These are phyloP conservation scores for Ceyx cyanopectus DNA, from an alignment of 2,113 vertebrate species.

Conservation along the genomic window DNA sequence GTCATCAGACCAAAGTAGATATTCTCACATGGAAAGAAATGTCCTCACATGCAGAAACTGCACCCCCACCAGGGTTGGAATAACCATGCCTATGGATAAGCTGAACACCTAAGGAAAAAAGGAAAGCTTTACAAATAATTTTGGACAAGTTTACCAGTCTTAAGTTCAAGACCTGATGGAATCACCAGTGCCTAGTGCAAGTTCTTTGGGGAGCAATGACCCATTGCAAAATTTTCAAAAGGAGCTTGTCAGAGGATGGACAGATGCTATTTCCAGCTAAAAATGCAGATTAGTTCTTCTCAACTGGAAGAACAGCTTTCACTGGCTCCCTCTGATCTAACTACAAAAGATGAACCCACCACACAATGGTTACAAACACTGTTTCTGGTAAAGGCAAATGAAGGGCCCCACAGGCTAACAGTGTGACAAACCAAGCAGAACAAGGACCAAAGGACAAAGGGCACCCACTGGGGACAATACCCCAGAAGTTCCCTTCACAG, in stretches of 20 bases:
- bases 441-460: background rate
- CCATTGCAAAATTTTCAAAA: background rate
- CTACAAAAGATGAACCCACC: background rate
- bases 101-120: background rate
- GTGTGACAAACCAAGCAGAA: background rate
- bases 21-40: background rate
- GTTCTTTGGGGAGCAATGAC: background rate
- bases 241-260: background rate
- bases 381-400: background rate
- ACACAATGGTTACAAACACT: accelerated
- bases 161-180: background rate
- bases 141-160: background rate
- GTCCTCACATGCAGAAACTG: background rate
- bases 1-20: background rate
- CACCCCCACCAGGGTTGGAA: background rate
- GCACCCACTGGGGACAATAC: background rate
- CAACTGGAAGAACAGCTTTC: background rate
- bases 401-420: background rate
- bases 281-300: background rate
- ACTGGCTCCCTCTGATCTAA: background rate
- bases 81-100: background rate
- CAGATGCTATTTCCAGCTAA: background rate
- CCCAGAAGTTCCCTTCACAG: no score
- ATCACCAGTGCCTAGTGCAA: background rate
- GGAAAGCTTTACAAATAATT: background rate